Evolutionary conservation across 2,888 invertebrate genomes (phyloP).

Genomic region (Eupithecia centaureata): DNA sequence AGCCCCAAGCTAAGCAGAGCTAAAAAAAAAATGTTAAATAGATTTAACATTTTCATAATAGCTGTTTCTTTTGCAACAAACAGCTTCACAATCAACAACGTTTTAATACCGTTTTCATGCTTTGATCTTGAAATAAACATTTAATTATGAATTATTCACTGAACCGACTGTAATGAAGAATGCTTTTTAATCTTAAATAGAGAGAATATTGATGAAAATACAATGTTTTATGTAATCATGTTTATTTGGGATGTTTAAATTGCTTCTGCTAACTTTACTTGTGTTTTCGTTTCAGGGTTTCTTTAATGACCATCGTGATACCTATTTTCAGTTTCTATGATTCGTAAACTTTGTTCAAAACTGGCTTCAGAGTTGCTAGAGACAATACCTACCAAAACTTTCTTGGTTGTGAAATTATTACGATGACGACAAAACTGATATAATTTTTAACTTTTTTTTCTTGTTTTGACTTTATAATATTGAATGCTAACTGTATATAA

Average conservation of each 20-base stretch:
- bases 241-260: background rate
- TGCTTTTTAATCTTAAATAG: conserved; percentile 24
- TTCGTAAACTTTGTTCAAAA: background rate
- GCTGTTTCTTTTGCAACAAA: conserved; percentile 23
- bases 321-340: background rate
- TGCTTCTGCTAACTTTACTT: background rate
- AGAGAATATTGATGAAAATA: conserved; percentile 8
- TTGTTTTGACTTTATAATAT: too few relatives aligned
- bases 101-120: conserved; percentile 30
- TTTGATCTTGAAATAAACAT: conserved; percentile 40
- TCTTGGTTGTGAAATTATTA: too few relatives aligned
- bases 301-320: background rate
- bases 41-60: conserved; percentile 16
- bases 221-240: background rate
- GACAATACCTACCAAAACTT: too few relatives aligned
- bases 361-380: background rate
- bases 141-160: conserved; percentile 33
- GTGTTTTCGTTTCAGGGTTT: background rate
- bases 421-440: too few relatives aligned
- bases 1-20: too few relatives aligned
- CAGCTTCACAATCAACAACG: conserved; percentile 29
- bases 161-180: conserved; percentile 26
- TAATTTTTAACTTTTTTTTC: too few relatives aligned
- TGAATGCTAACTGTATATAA: too few relatives aligned
- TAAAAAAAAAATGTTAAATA: too few relatives aligned